Evolutionary conservation across 1,140 invertebrate genomes (phyloP).

Genomic region (Plectus sambesii): DNA sequence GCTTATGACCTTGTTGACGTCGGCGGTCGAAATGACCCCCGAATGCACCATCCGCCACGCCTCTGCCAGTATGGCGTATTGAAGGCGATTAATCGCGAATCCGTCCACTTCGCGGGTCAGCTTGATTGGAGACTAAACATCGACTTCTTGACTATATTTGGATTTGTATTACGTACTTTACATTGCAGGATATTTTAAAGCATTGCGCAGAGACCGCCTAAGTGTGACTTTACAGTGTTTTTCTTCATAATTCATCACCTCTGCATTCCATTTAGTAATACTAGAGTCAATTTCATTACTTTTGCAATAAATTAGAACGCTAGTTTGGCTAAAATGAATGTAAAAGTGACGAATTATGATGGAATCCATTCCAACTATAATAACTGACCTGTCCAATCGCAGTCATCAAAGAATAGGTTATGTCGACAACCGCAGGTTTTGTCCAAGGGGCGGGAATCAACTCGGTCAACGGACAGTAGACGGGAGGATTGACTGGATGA

Average conservation of each 20-base stretch:
- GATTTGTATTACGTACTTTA: too few relatives aligned
- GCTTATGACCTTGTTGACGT: conserved; percentile 82
- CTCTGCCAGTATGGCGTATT: conserved; percentile 89
- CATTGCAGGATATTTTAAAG: too few relatives aligned
- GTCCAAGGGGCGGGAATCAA: conserved; percentile 80
- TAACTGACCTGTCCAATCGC: conserved; percentile 67
- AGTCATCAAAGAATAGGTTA: conserved; percentile 64
- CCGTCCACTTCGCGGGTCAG: conserved; percentile 74
- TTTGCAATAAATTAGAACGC: neutral
- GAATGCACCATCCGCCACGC: conserved; percentile 74
- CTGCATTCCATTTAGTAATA: too few relatives aligned
- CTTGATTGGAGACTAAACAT: conserved; percentile 59
- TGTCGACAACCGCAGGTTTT: conserved; percentile 56
- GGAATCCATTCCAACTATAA: neutral
- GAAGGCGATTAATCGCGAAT: conserved; percentile 83
- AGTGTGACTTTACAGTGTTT: too few relatives aligned
- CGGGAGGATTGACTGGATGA: conserved; percentile 70
- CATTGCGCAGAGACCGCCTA: too few relatives aligned
- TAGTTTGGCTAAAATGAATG: too few relatives aligned
- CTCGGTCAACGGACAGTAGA: conserved; percentile 84
- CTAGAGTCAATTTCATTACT: neutral
- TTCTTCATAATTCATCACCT: too few relatives aligned
- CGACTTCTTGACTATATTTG: too few relatives aligned
- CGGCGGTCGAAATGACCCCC: conserved; percentile 68
- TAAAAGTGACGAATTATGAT: conserved; percentile 10